Conservation (phyloP, 1,140 invertebrate genomes). For the Pentalonia nigronervosa region DNA sequence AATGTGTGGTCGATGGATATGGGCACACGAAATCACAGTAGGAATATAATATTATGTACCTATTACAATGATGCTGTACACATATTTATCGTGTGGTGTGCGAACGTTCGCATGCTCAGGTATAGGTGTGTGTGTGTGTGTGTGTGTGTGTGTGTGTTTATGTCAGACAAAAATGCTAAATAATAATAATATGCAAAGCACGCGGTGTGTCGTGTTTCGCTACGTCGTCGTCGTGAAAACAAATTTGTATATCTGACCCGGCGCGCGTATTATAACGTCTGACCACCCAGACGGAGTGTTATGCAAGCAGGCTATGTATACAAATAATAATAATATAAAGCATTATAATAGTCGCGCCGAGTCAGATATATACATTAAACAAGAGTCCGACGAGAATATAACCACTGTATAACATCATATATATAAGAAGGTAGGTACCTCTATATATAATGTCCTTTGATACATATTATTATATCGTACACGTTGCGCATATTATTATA, state of each 20-base stretch:
- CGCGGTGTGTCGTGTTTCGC: conserved; percentile 12
- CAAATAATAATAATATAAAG: not conserved
- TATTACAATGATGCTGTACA: not conserved
- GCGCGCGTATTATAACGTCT: conserved; percentile 15
- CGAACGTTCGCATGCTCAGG: not conserved
- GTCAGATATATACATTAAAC: not conserved
- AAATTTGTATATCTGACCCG: conserved; percentile 51
- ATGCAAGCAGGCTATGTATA: not conserved
- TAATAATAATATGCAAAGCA: conserved; percentile 32
- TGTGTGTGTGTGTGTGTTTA: not conserved
- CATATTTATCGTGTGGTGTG: not conserved
- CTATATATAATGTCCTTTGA: not conserved
- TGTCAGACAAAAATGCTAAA: conserved; percentile 22
- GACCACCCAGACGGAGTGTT: conserved; percentile 49
- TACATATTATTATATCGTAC: not conserved
- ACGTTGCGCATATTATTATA: not conserved
- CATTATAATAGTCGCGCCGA: not conserved
- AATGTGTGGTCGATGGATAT: not conserved
- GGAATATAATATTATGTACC: not conserved
- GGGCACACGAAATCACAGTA: not conserved
- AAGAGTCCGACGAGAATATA: not conserved
- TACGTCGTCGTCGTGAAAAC: conserved; percentile 27
- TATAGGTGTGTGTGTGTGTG: not conserved
- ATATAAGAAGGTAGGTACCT: not conserved
- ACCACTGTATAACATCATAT: not conserved